Evolutionary conservation across 1,140 invertebrate species (phyloP).

Genomic region (Lethocerus indicus): DNA sequence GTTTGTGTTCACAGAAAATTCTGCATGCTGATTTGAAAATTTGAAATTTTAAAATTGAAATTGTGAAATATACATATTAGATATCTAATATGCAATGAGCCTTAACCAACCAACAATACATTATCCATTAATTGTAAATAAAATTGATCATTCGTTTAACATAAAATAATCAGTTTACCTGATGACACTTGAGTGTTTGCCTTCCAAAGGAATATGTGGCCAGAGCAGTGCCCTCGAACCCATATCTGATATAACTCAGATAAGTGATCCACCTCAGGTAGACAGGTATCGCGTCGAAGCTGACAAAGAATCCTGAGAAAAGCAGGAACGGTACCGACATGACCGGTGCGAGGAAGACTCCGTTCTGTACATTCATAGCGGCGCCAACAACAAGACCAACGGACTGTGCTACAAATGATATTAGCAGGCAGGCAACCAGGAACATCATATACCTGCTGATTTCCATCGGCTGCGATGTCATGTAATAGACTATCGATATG

Average conservation of each 20-base stretch:
- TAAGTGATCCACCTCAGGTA: conserved; percentile 94
- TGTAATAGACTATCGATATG: conserved; percentile 83
- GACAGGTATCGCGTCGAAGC: conserved; percentile 86
- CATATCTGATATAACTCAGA: conserved; percentile 86
- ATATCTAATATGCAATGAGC: background rate
- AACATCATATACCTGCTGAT: conserved; percentile 75
- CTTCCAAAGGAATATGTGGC: conserved; percentile 80
- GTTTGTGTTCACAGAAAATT: too few relatives aligned
- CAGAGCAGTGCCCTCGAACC: conserved; percentile 87
- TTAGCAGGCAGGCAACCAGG: conserved; percentile 68
- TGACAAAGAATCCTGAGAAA: conserved; percentile 94
- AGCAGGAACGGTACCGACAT: conserved; percentile 88
- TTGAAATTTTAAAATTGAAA: background rate
- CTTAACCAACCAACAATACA: too few relatives aligned
- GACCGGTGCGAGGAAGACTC: conserved; percentile 89
- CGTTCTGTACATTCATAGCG: conserved; percentile 85
- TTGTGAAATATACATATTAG: too few relatives aligned
- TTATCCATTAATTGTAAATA: too few relatives aligned
- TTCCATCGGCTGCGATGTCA: conserved; percentile 85
- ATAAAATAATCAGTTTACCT: conserved; percentile 17
- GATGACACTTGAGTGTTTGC: conserved; percentile 56
- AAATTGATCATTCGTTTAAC: background rate
- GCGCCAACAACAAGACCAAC: conserved; percentile 89
- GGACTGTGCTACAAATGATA: conserved; percentile 89
- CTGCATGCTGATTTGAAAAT: background rate